Evolutionary conservation across 1,140 invertebrate species (phyloP).

Genomic region (Apolygus lucorum): DNA sequence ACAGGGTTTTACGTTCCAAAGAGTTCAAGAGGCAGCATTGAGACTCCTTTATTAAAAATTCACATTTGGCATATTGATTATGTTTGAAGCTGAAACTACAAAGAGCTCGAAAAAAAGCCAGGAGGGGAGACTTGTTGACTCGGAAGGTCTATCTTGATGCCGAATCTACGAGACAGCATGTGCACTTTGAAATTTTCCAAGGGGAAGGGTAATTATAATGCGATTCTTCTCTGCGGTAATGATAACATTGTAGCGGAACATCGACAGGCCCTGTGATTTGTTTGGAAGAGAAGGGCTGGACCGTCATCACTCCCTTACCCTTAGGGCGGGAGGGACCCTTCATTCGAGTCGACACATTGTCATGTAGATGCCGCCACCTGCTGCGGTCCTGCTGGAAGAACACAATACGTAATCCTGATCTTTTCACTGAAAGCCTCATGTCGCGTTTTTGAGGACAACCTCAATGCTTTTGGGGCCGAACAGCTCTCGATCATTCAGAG

Average conservation of each 20-base stretch:
- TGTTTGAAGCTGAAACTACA: background rate
- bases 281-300: background rate
- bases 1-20: too few relatives aligned
- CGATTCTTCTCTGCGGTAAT: conserved; percentile 14
- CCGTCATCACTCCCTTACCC: background rate
- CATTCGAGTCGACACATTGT: background rate
- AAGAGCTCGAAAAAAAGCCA: background rate
- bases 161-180: background rate
- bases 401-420: background rate
- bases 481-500: too few relatives aligned
- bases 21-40: too few relatives aligned
- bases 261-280: background rate
- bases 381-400: background rate
- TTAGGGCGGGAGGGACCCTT: background rate
- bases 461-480: too few relatives aligned
- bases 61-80: background rate
- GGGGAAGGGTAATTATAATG: conserved; percentile 17
- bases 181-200: background rate
- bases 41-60: too few relatives aligned
- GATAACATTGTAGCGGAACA: conserved; percentile 6
- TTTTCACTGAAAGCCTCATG: background rate
- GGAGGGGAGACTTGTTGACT: background rate
- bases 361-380: conserved; percentile 20
- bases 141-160: background rate
- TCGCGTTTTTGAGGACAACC: background rate